phyloP scores from a whole-genome alignment of 2,113 vertebrate species.

The Alligator sinensis region DNA sequence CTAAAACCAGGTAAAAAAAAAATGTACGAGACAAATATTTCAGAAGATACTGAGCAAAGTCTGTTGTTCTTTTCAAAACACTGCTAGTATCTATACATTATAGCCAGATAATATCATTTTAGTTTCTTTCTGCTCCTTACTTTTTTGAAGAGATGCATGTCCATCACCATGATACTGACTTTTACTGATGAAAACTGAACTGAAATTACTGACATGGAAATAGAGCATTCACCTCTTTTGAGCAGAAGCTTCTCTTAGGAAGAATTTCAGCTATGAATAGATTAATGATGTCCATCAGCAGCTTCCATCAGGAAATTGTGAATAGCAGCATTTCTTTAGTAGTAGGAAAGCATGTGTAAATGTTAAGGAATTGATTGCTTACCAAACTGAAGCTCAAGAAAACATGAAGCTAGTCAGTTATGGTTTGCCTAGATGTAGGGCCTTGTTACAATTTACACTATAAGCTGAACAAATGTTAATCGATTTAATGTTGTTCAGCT shows the following conservation, averaged over 20 bases:
- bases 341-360: background rate
- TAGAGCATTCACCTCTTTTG: background rate
- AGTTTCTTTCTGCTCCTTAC: background rate
- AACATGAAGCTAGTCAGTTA: background rate
- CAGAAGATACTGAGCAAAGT: background rate
- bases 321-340: background rate
- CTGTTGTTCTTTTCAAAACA: background rate
- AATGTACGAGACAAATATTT: background rate
- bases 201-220: background rate
- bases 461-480: no score
- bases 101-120: background rate
- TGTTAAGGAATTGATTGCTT: background rate
- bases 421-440: no score
- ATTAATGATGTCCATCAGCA: background rate
- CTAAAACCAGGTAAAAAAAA: background rate
- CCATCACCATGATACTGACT: background rate
- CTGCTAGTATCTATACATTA: background rate
- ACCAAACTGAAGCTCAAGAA: background rate
- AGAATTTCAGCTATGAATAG: background rate
- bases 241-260: background rate
- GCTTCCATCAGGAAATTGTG: background rate
- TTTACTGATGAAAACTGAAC: background rate
- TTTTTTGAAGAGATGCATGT: background rate
- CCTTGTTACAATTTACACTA: no score
- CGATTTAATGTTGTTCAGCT: no score